A percentile compares a stretch with the other conserved stretches of the same genome.
These are phyloP conservation scores for Ophion obscuratus DNA, from an alignment of 2,888 invertebrate genomes.

Conservation along the genomic window DNA sequence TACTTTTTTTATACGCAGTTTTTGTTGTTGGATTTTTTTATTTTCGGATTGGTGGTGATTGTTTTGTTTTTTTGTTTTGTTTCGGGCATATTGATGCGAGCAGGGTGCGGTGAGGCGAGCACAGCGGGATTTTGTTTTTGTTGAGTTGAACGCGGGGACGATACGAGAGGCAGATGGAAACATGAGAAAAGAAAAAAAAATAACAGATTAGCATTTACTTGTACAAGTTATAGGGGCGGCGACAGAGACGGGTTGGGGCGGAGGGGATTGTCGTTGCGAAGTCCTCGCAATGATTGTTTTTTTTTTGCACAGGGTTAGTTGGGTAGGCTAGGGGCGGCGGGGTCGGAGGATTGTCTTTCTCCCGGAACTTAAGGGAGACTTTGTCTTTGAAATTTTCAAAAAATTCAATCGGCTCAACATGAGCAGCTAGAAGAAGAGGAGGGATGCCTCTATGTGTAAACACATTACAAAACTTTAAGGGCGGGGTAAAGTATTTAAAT, in stretches of 20 bases:
- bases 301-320: constrained; percentile 67
- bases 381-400: too few relatives aligned
- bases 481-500: too few relatives aligned
- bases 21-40: constrained; percentile 70
- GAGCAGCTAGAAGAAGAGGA: too few relatives aligned
- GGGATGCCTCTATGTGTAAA: too few relatives aligned
- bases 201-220: constrained; percentile 79
- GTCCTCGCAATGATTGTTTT: constrained; percentile 41
- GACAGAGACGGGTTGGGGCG: constrained; percentile 15
- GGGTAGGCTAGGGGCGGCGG: constrained; percentile 62
- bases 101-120: constrained; percentile 66
- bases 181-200: constrained; percentile 80
- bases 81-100: constrained; percentile 21
- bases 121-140: constrained; percentile 76
- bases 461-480: too few relatives aligned
- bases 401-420: too few relatives aligned
- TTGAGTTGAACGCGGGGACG: constrained; percentile 78
- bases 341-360: constrained; percentile 51
- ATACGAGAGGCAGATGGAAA: constrained; percentile 78
- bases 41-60: constrained; percentile 69
- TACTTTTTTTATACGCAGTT: constrained; percentile 88
- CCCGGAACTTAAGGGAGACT: constrained; percentile 29
- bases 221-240: constrained; percentile 35
- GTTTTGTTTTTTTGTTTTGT: constrained; percentile 46
- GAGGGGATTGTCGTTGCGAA: constrained; percentile 45